Evolutionary conservation across 2,888 invertebrate genomes (phyloP), one percentile per base, ranked within the genome.

Genomic region (Tubulanus polymorphus): DNA sequence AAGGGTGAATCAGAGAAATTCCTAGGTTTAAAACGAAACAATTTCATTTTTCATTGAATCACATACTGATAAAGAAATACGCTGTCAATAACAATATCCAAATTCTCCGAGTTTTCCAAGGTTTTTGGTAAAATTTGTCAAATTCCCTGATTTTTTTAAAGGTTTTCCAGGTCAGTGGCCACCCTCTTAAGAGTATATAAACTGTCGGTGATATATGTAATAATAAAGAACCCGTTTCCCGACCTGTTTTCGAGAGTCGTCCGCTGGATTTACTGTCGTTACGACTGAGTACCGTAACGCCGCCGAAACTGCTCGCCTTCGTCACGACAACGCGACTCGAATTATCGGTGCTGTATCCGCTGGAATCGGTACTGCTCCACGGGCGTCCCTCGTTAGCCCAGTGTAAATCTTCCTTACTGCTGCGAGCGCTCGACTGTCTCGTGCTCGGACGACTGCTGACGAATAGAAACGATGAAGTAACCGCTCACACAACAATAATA

Each of bases 291-390:
- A 79, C 63, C 83, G 79, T 69, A 41, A 70, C 69, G n/a, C 67
- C 67, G 6, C 41, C 91, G 72, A 93, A 93, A 79, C 91, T 92
- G 81, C 90, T 91, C 51, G 91, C 90, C 78, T 90, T 90, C 18
- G 85, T 85, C 10, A 81, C 59, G 18, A 57, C 80, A 29, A 82
- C 73, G 59, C 57, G 54, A 8, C 55, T 65, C 23, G 69, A 68
- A 30, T 67, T 78, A 49, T 84, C 84, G 55, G 72, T 71, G 27
- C 72, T 68, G 53, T 75, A 76, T 2, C 75, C 74, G 59, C 71
- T 71, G 6, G 82, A 83, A 55, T 85, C 84, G 2, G 82, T 81
- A 66, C 83, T 83, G 53, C 83, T 82, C 84, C 84, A 85, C 15
- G 82, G 82, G 58, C 81, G 74, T n/a, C 59, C 56, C 60, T 66